Percentiles rank a stretch among this genome's conserved stretches.
These are phyloP conservation scores for Lagopus muta DNA, from an alignment of 2,113 vertebrate species.

Conservation along the genomic window DNA sequence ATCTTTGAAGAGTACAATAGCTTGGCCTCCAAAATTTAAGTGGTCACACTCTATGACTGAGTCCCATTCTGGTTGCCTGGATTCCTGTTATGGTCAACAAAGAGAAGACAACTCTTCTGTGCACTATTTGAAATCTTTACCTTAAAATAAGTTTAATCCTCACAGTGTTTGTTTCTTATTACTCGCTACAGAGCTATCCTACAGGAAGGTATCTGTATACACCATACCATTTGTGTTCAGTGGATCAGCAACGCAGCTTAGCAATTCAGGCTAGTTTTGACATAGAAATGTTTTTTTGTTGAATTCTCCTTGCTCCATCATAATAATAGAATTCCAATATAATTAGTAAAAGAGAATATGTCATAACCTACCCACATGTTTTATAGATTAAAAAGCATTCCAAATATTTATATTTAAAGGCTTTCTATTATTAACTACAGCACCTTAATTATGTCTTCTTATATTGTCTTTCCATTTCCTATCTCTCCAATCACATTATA, in stretches of 20 bases:
- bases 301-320: neutral
- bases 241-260: neutral
- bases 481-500: neutral
- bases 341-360: neutral
- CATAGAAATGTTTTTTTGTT: neutral
- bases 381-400: neutral
- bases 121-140: neutral
- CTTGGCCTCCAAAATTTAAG: neutral
- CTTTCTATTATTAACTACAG: neutral
- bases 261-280: neutral
- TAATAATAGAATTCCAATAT: neutral
- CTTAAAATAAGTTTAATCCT: neutral
- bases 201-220: neutral
- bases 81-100: neutral
- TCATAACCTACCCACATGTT: neutral
- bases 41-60: neutral
- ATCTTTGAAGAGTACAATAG: neutral
- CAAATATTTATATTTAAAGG: neutral
- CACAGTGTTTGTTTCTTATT: neutral
- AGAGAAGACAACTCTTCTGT: neutral
- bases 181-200: neutral
- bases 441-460: neutral
- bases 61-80: neutral
- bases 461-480: neutral
- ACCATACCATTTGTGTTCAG: neutral